phyloP scores from a whole-genome alignment of 2,888 invertebrate species.

The Melanargia galathea region DNA sequence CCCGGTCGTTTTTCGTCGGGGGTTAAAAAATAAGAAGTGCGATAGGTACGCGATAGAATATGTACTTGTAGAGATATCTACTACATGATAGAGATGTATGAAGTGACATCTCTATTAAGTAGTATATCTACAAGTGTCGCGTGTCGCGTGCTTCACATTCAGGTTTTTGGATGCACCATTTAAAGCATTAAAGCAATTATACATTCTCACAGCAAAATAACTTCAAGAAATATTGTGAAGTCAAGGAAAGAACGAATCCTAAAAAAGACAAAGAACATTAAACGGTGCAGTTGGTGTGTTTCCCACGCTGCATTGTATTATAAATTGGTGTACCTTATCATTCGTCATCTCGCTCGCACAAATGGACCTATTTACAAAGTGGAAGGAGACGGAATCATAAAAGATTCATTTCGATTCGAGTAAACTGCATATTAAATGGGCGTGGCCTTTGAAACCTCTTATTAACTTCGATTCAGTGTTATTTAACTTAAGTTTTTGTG shows the following conservation, averaged over 20 bases:
- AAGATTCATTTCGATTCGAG: constrained; percentile 62
- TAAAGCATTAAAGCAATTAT: neutral
- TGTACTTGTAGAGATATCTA: no score
- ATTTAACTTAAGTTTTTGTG: constrained; percentile 64
- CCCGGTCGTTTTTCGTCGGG: no score
- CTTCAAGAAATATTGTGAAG: neutral
- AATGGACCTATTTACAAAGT: constrained; percentile 21
- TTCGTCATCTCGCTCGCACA: constrained; percentile 49
- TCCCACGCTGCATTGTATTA: constrained; percentile 58
- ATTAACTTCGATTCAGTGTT: constrained; percentile 70
- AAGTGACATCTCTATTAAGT: no score
- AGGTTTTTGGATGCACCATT: no score
- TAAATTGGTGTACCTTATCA: constrained; percentile 42
- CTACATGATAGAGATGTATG: no score
- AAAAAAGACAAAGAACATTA: constrained; percentile 1
- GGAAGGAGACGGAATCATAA: constrained; percentile 50
- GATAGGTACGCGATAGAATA: no score
- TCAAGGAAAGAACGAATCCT: neutral
- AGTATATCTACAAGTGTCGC: no score
- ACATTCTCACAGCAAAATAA: neutral
- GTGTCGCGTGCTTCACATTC: no score
- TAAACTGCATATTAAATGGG: constrained; percentile 66
- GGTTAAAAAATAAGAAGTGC: no score
- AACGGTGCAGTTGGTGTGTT: constrained; percentile 35
- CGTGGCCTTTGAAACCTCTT: constrained; percentile 67